Percentiles rank a stretch among this genome's conserved stretches.
Conservation (phyloP, 2,797 vertebrate species). For the Manis crassicaudata region DNA sequence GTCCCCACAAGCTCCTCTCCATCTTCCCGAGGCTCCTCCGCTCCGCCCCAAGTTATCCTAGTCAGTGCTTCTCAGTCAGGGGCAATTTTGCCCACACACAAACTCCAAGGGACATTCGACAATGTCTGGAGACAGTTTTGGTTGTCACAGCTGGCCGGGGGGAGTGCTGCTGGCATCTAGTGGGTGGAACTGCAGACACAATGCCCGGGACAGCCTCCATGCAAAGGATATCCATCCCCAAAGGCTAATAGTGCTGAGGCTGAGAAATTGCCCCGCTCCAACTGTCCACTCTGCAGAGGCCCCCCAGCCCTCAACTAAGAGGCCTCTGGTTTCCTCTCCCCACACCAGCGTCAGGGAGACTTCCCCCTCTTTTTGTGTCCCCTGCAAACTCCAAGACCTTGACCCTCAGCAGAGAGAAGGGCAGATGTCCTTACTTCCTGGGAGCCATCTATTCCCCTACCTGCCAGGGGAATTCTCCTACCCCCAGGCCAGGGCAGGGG, state of each 20-base stretch:
- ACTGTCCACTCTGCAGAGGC: background rate
- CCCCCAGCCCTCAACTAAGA: background rate
- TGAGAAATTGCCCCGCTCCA: background rate
- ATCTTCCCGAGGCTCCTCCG: background rate
- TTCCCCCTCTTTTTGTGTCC: background rate
- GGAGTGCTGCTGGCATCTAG: background rate
- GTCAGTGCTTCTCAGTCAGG: background rate
- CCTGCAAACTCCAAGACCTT: background rate
- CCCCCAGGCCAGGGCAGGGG: background rate
- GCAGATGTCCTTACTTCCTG: background rate
- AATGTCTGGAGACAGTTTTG: background rate
- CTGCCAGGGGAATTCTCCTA: background rate
- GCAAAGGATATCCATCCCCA: background rate
- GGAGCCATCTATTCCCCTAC: background rate
- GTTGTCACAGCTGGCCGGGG: background rate
- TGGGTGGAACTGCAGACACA: background rate
- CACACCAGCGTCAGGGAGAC: background rate
- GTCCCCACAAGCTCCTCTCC: no score
- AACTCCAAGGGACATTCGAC: background rate
- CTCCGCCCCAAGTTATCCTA: background rate
- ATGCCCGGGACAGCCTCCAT: background rate
- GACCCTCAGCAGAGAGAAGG: background rate
- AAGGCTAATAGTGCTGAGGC: background rate
- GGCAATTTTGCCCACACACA: no score
- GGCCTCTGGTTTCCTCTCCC: background rate